phyloP scores from a whole-genome alignment of 2,113 vertebrate genomes.

The Amia ocellicauda region DNA sequence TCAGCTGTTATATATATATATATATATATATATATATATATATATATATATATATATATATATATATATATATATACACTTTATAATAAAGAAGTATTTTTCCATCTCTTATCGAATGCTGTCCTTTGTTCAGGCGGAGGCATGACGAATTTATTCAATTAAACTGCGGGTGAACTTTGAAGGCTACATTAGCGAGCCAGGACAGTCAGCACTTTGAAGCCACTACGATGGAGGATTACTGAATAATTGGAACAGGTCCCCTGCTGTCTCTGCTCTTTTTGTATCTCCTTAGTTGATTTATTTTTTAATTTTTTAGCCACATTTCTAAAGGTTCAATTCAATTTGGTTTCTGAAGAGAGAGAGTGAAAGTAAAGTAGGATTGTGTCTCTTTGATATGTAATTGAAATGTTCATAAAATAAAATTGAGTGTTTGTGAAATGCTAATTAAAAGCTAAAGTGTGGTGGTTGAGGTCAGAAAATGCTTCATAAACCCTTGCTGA shows the following conservation, averaged over 20 bases:
- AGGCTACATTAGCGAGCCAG: neutral
- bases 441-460: too few relatives aligned
- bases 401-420: neutral
- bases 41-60: too few relatives aligned
- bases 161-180: neutral
- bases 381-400: neutral
- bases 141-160: slow-evolving; percentile 6
- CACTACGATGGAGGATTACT: neutral
- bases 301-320: neutral
- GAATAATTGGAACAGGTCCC: neutral
- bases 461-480: too few relatives aligned
- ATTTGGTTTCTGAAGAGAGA: neutral
- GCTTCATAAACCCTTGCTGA: too few relatives aligned
- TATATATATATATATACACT: too few relatives aligned
- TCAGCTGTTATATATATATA: neutral
- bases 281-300: neutral
- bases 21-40: too few relatives aligned
- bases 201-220: neutral
- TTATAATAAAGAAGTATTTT: neutral
- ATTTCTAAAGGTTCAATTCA: neutral
- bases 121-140: neutral
- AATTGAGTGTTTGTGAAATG: too few relatives aligned
- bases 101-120: neutral
- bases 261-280: neutral
- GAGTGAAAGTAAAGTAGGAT: neutral